Evolutionary conservation across 2,888 invertebrate genomes (phyloP), one percentile per base, ranked within the genome.

Genomic region (Brenthis daphne): DNA sequence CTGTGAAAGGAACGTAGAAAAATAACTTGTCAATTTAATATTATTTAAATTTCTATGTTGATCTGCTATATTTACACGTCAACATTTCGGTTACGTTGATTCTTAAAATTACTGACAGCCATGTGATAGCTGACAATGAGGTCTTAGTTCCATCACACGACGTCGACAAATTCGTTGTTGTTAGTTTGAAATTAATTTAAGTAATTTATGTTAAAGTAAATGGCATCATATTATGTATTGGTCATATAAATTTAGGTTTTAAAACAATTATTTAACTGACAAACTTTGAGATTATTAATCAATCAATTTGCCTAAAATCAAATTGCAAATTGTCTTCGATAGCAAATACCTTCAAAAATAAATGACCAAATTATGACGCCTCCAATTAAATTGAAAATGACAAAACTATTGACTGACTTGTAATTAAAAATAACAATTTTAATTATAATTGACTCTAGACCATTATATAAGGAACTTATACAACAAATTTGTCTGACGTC

Each of bases 101-200:
- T 75, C 92, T 92, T 92, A 92, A 85, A 89, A 89, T 89, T 92
- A 92, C 85, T 92, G 92, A 92, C 92, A 92, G 92, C 92, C 92
- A 92, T 92, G 86, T 92, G 92, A 92, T 92, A 92, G 92, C 92
- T 92, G 91, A 92, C 92, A 89, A 89, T 92, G 92, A 89, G 92
- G 83, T 83, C 80, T 67, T 82, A 87, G 87, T 86, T 82, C 87
- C 84, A 80, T 79, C 77, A 86, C 88, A 76, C 89, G 87, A 86
- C 85, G 89, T 82, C 88, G 90, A 92, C 81, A 92, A 92, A 91
- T 80, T 77, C 83, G 87, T 77, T 84, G 78, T 79, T 75, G 65
- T 73, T 79, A 14, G 72, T 67, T 71, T 73, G 71, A 74, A 72
- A 73, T 69, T n/a, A 76, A 73, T 71, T 76, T 73, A 70, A 67